Base-by-base conservation (phyloP, 2,888 invertebrate genomes). In the Papilio gigon region DNA sequence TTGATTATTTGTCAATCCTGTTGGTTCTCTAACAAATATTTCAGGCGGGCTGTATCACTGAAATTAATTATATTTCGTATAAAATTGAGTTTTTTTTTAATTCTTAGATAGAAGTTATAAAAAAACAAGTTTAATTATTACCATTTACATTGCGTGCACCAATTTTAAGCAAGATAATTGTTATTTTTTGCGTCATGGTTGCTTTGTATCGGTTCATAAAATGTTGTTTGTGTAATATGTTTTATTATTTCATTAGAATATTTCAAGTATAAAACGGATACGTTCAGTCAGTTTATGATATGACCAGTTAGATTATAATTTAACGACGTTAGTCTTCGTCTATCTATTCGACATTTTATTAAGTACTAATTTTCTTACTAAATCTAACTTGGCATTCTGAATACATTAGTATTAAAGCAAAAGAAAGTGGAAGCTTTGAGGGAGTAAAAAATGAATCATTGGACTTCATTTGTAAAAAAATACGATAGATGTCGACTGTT, bases 91-190 rank as follows among this genome's bases (percentile, higher is more conserved):
- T 59, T 59, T 59, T 59, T 59, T 59, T 59, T 37, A 59, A 44
- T 44, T 8, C 20, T 42, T 8, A 20, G 2, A 22, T 22, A 47
- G 3, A 47, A 22, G 20, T 47, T 47, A 47, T 22, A 20, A 44
- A 30, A 50, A 11, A n/a, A 66, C 63, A 37, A 62, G 58, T 66
- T 47, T 60, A 44, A 60, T 59, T 67, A 47, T 66, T 63, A 56
- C 67, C 56, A 25, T 64, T n/a, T 64, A 37, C 35, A 59, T 68
- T 64, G 68, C 68, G 63, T 68, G 68, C 64, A 68, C 64, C 50
- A 68, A 50, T 68, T 68, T 64, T 50, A 35, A 37, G 61, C 59
- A 59, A n/a, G 44, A 58, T 64, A 64, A 64, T 64, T 60, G 25
- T 61, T 27, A 50, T 59, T 68, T 68, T 68, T 59, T 59, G 40